These are phyloP conservation scores for Acrobeloides nanus DNA, from an alignment of 2,888 invertebrate genomes.

Conservation along the genomic window DNA sequence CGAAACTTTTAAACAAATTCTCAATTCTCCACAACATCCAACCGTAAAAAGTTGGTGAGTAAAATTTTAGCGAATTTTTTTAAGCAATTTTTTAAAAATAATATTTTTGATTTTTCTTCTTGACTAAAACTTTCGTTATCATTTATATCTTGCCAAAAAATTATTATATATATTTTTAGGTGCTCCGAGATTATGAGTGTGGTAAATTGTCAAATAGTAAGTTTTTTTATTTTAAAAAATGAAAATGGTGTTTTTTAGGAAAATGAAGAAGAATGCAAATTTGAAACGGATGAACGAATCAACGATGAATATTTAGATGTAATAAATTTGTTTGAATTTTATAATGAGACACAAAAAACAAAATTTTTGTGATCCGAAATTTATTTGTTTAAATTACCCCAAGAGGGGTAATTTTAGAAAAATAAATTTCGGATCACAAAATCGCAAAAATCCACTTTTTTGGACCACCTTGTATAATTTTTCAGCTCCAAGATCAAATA, in stretches of 20 bases:
- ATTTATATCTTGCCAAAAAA: not conserved
- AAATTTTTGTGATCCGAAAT: too few relatives aligned
- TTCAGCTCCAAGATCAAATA: slow-evolving; percentile 62
- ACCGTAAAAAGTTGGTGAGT: slow-evolving; percentile 45
- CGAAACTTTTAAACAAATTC: slow-evolving; percentile 45
- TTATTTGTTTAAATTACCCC: too few relatives aligned
- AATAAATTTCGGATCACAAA: too few relatives aligned
- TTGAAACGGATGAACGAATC: slow-evolving; percentile 57
- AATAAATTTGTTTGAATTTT: too few relatives aligned
- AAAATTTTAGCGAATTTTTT: slow-evolving; percentile 4
- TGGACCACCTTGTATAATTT: slow-evolving; percentile 30
- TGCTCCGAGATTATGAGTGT: slow-evolving; percentile 50
- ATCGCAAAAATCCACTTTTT: too few relatives aligned
- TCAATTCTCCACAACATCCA: slow-evolving; percentile 52
- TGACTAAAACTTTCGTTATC: not conserved
- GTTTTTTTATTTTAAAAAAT: slow-evolving; percentile 1
- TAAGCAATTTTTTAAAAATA: too few relatives aligned
- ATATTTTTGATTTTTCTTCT: too few relatives aligned
- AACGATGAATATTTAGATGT: slow-evolving; percentile 60
- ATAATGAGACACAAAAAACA: too few relatives aligned
- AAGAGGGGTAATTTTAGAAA: too few relatives aligned
- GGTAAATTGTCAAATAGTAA: slow-evolving; percentile 35
- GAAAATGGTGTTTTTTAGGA: slow-evolving; percentile 24
- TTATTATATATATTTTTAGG: slow-evolving; percentile 17
- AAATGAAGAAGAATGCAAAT: slow-evolving; percentile 56